These are phyloP conservation scores for Dicerorhinus sumatrensis DNA, from an alignment of 2,113 vertebrate species.

Conservation along the genomic window DNA sequence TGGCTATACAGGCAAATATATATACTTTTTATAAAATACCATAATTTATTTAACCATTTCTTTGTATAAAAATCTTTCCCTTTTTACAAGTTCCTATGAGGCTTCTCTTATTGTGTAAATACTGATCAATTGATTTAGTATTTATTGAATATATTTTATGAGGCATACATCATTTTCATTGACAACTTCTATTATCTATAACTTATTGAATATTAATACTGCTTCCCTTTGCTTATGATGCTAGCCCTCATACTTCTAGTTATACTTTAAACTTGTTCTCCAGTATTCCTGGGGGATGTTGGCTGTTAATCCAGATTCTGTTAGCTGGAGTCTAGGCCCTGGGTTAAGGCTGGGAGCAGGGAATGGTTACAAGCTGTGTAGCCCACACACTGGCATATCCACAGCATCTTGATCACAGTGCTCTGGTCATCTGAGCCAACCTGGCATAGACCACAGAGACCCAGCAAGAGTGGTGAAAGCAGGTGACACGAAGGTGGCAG, in stretches of 20 bases:
- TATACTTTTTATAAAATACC: background rate
- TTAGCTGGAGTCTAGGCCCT: background rate
- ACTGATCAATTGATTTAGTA: background rate
- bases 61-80: background rate
- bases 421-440: background rate
- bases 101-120: constrained; percentile 28
- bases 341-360: background rate
- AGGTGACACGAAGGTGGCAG: background rate
- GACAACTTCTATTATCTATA: background rate
- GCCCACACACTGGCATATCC: background rate
- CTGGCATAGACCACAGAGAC: background rate
- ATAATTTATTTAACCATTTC: constrained; percentile 23
- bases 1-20: background rate
- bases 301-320: background rate
- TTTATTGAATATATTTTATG: background rate
- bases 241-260: background rate
- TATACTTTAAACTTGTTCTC: background rate
- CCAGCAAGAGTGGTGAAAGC: background rate
- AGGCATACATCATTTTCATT: background rate
- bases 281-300: background rate
- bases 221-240: constrained; percentile 34
- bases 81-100: background rate
- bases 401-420: background rate
- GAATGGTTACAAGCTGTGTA: background rate
- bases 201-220: background rate